These are phyloP conservation scores for Zeuzera pyrina DNA, from an alignment of 2,888 invertebrate genomes.

Conservation along the genomic window DNA sequence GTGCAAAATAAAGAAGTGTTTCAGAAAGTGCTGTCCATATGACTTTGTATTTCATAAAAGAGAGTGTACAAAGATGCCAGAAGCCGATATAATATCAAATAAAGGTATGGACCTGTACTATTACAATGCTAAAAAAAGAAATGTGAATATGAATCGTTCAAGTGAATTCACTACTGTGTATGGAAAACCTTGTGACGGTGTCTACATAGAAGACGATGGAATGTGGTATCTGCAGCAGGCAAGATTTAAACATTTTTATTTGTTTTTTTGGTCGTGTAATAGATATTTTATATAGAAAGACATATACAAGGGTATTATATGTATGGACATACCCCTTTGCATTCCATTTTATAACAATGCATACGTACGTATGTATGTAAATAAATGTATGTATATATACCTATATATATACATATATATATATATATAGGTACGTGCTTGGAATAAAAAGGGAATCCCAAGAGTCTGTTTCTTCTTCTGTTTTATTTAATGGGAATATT, in stretches of 20 bases:
- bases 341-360: too few relatives aligned
- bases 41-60: slow-evolving; percentile 3
- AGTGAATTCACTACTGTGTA: slow-evolving; percentile 24
- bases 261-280: neutral
- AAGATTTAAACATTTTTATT: slow-evolving; percentile 14
- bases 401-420: too few relatives aligned
- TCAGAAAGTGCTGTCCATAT: slow-evolving; percentile 47
- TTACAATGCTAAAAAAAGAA: slow-evolving; percentile 20
- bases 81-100: slow-evolving; percentile 24
- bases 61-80: slow-evolving; percentile 23
- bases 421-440: too few relatives aligned
- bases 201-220: slow-evolving; percentile 29
- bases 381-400: too few relatives aligned
- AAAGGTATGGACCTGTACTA: slow-evolving; percentile 30
- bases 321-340: too few relatives aligned
- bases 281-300: too few relatives aligned
- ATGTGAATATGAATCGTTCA: slow-evolving; percentile 21
- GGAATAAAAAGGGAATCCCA: too few relatives aligned
- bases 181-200: slow-evolving; percentile 24
- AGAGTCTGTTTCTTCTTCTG: too few relatives aligned
- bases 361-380: too few relatives aligned
- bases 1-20: slow-evolving; percentile 38
- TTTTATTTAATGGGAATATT: too few relatives aligned
- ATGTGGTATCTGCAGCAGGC: slow-evolving; percentile 48
- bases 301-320: too few relatives aligned